Evolutionary conservation across 1,140 invertebrate species (phyloP).

Genomic region (Penaeus indicus): DNA sequence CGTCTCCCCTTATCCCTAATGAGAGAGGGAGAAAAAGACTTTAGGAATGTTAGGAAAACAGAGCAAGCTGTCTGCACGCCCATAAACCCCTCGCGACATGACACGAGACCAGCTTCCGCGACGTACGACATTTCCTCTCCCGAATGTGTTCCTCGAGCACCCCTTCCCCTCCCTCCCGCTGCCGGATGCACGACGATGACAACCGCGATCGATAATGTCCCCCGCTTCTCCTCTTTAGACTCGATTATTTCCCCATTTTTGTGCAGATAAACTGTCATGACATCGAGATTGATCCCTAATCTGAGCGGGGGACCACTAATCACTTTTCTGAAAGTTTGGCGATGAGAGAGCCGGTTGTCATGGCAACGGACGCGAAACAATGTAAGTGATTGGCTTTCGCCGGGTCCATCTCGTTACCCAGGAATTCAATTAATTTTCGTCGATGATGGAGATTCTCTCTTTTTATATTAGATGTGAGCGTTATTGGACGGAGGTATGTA

Average conservation of each 20-base stretch:
- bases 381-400: slow-evolving; percentile 39
- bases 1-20: too few species aligned
- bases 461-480: too few species aligned
- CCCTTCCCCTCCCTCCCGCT: too few species aligned
- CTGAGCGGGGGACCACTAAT: slow-evolving; percentile 34
- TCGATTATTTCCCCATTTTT: slow-evolving; percentile 51
- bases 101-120: too few species aligned
- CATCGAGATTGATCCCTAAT: slow-evolving; percentile 49
- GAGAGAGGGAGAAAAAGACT: too few species aligned
- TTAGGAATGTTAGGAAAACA: too few species aligned
- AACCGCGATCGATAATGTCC: neutral
- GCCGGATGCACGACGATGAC: neutral
- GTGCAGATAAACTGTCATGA: slow-evolving; percentile 42
- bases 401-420: neutral
- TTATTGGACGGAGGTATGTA: too few species aligned
- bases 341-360: neutral
- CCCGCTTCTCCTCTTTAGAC: slow-evolving; percentile 1
- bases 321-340: slow-evolving; percentile 48
- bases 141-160: too few species aligned
- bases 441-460: slow-evolving; percentile 23
- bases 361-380: slow-evolving; percentile 27
- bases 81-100: too few species aligned
- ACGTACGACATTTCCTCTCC: too few species aligned
- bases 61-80: too few species aligned
- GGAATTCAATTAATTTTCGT: neutral